A percentile compares a stretch with the other conserved stretches of the same genome.
phyloP scores from a whole-genome alignment of 2,797 vertebrate species.

The Selene dorsalis region DNA sequence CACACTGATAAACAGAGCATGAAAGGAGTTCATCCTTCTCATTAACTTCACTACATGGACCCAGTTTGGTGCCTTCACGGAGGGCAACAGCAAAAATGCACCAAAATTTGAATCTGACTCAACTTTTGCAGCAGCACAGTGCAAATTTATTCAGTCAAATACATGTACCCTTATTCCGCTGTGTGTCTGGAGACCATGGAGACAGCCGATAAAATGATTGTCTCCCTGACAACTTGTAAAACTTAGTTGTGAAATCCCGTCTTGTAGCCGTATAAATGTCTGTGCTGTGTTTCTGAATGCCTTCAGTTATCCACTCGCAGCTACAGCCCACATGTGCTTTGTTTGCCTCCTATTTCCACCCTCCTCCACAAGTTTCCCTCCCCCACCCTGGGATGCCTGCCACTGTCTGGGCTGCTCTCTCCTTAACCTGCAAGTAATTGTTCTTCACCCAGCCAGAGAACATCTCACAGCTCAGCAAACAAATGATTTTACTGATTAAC shows the following conservation, averaged over 20 bases:
- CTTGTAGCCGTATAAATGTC: not conserved
- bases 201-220: not conserved
- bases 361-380: slow-evolving; percentile 30
- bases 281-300: not conserved
- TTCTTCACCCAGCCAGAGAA: slow-evolving; percentile 25
- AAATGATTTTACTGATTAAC: slow-evolving; percentile 50
- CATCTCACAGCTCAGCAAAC: slow-evolving; percentile 38
- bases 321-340: slow-evolving; percentile 55
- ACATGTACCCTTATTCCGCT: too few species aligned
- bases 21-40: not conserved
- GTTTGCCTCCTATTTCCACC: slow-evolving; percentile 39
- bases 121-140: not conserved
- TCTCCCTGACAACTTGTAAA: not conserved
- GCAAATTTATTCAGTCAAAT: too few species aligned
- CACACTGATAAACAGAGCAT: not conserved
- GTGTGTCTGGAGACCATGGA: too few species aligned
- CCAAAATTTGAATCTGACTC: not conserved
- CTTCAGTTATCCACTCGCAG: slow-evolving; percentile 4
- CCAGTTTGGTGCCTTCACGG: not conserved
- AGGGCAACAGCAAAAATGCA: not conserved
- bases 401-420: slow-evolving; percentile 25
- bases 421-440: slow-evolving; percentile 34
- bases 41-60: not conserved
- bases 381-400: slow-evolving; percentile 21
- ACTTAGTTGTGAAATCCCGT: slow-evolving; percentile 7